Percentiles rank a stretch among this genome's conserved stretches.
Conservation (phyloP, 37 sponge, comb jelly and placozoan species). For the Ianthella basta region DNA sequence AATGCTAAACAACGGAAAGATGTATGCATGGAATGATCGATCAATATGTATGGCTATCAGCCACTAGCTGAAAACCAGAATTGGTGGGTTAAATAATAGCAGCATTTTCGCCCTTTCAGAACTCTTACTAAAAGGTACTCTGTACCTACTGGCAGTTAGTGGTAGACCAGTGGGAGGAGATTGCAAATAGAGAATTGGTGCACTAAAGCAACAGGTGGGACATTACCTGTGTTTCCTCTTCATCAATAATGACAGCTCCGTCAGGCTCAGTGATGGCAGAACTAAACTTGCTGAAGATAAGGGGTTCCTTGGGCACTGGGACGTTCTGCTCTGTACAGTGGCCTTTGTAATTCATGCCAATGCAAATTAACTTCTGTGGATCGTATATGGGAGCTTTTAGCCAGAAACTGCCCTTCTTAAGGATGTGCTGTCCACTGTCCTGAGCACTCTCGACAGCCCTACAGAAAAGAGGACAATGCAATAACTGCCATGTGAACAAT, state of each 20-base stretch:
- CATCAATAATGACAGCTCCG: constrained; percentile 53
- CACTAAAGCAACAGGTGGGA: too few species aligned
- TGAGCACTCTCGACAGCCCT: constrained; percentile 54
- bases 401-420: constrained; percentile 31
- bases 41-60: too few species aligned
- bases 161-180: too few species aligned
- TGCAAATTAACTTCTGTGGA: constrained; percentile 83
- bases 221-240: constrained; percentile 58
- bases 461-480: background rate
- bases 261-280: constrained; percentile 86
- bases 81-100: too few species aligned
- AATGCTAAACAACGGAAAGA: too few species aligned
- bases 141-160: too few species aligned
- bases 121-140: too few species aligned
- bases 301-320: constrained; percentile 83
- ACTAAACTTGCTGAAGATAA: constrained; percentile 88
- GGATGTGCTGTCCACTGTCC: constrained; percentile 23
- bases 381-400: constrained; percentile 77
- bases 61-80: too few species aligned
- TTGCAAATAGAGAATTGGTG: too few species aligned
- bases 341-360: constrained; percentile 89
- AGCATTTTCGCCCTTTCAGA: too few species aligned
- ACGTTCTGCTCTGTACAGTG: constrained; percentile 90
- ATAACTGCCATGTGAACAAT: too few species aligned
- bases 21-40: too few species aligned